phyloP scores from a whole-genome alignment of 2,888 invertebrate genomes.

The Pinctada fucata region DNA sequence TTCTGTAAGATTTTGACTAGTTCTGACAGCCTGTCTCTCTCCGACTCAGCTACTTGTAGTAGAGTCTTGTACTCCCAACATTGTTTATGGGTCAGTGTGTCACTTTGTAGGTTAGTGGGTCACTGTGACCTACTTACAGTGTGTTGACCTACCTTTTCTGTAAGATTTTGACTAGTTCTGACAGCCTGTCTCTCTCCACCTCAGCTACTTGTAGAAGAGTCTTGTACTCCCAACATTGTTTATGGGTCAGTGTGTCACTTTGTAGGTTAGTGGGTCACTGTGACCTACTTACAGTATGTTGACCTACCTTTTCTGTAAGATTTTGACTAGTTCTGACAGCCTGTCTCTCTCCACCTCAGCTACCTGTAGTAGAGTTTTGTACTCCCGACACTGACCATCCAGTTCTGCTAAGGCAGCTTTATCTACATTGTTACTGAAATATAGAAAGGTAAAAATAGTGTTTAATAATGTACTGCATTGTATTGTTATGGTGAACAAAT shows the following conservation, averaged over 20 bases:
- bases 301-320: constrained; percentile 69
- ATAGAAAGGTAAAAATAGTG: constrained; percentile 3
- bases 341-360: constrained; percentile 72
- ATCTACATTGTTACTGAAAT: constrained; percentile 44
- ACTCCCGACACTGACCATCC: constrained; percentile 68
- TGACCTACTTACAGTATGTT: neutral
- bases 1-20: constrained; percentile 70
- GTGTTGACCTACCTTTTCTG: constrained; percentile 64
- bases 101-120: too few species aligned
- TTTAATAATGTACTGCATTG: too few species aligned
- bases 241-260: too few species aligned
- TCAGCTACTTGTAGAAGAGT: constrained; percentile 66
- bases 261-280: too few species aligned
- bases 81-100: constrained; percentile 37
- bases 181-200: constrained; percentile 72
- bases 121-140: too few species aligned
- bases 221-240: constrained; percentile 68
- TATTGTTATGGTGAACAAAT: too few species aligned
- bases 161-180: constrained; percentile 70
- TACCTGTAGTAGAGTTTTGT: constrained; percentile 64
- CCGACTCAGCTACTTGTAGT: constrained; percentile 66
- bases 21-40: constrained; percentile 72
- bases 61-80: constrained; percentile 70
- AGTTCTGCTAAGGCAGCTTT: constrained; percentile 50
- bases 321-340: constrained; percentile 70